These are phyloP conservation scores for Brachyhypopomus occidentalis DNA, from an alignment of 2,113 vertebrate genomes.

Conservation along the genomic window DNA sequence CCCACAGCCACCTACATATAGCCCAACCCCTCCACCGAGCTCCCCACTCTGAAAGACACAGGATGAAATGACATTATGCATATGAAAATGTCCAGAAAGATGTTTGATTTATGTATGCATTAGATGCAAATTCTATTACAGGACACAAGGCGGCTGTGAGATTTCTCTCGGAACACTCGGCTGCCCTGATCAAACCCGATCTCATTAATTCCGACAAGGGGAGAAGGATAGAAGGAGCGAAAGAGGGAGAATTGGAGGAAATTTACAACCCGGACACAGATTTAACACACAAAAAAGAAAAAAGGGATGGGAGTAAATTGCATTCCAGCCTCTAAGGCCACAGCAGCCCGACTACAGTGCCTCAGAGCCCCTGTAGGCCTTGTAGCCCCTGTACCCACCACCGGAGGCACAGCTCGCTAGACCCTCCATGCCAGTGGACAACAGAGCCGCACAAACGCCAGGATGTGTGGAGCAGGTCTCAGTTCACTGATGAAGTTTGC, in stretches of 20 bases:
- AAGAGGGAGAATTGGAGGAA: constrained; percentile 89
- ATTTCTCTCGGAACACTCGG: constrained; percentile 99
- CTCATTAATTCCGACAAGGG: constrained; percentile 99
- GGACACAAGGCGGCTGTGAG: constrained; percentile 97
- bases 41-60: constrained; percentile 84
- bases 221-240: constrained; percentile 84
- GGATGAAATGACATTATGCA: constrained; percentile 99
- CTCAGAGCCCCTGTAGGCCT: too few relatives aligned
- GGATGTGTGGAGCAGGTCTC: too few relatives aligned
- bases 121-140: constrained; percentile 99
- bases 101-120: constrained; percentile 99
- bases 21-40: constrained; percentile 53
- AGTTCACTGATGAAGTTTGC: too few relatives aligned
- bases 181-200: constrained; percentile 99
- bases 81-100: constrained; percentile 99
- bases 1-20: constrained; percentile 72
- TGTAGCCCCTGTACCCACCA: constrained; percentile 47
- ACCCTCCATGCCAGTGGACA: constrained; percentile 4
- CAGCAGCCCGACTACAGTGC: constrained; percentile 41
- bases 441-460: too few relatives aligned
- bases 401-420: constrained; percentile 19
- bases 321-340: constrained; percentile 71
- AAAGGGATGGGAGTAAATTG: constrained; percentile 81
- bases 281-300: constrained; percentile 62
- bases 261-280: constrained; percentile 97